These are phyloP conservation scores for Anguilla rostrata DNA, from an alignment of 2,113 vertebrate genomes.

Conservation along the genomic window DNA sequence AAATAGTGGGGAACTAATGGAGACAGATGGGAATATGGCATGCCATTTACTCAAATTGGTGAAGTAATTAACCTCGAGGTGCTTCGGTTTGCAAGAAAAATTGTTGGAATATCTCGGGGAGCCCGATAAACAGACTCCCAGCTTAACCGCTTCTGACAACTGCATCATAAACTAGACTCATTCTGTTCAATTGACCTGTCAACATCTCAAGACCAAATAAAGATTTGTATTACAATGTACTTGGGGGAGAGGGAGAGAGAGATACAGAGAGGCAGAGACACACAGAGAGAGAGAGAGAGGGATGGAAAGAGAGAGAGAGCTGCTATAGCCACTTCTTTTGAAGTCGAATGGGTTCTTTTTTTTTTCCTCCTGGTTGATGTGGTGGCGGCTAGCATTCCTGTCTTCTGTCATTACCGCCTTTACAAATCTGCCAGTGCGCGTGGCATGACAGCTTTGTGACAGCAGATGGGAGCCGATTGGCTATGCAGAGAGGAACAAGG, in stretches of 20 bases:
- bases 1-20: constrained; percentile 91
- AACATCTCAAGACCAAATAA: constrained; percentile 88
- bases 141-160: constrained; percentile 90
- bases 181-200: constrained; percentile 92
- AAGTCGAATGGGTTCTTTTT: constrained; percentile 66
- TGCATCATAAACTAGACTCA: constrained; percentile 92
- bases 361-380: constrained; percentile 61
- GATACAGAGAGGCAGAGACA: constrained; percentile 17
- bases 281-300: constrained; percentile 60
- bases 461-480: constrained; percentile 81
- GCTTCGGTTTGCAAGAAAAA: constrained; percentile 86
- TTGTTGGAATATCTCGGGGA: constrained; percentile 85
- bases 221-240: constrained; percentile 89
- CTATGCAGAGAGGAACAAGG: constrained; percentile 73
- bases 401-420: constrained; percentile 71
- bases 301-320: constrained; percentile 53
- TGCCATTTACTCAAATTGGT: constrained; percentile 94
- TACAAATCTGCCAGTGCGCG: constrained; percentile 75
- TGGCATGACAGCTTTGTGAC: constrained; percentile 78
- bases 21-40: constrained; percentile 94
- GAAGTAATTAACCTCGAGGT: constrained; percentile 95
- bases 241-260: constrained; percentile 68
- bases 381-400: constrained; percentile 66
- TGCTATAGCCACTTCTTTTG: constrained; percentile 65
- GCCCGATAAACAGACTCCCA: constrained; percentile 84